Conservation (phyloP, 2,797 vertebrate genomes). For the Arnoldichthys spilopterus region DNA sequence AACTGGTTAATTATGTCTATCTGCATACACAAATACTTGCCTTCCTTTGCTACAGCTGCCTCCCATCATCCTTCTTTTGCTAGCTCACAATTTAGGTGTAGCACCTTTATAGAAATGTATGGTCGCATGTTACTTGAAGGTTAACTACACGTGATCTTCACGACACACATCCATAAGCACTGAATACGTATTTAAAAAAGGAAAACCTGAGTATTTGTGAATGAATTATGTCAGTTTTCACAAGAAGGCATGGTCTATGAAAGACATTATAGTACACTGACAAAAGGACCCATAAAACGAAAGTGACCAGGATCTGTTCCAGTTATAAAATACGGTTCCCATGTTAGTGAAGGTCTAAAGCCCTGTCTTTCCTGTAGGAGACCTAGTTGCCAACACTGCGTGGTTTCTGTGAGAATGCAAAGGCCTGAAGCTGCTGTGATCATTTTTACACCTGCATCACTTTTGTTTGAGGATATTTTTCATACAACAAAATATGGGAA, state of each 20-base stretch:
- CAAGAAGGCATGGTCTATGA: background rate
- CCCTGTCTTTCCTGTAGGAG: too few relatives aligned
- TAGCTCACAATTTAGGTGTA: constrained; percentile 15
- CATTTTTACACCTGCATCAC: background rate
- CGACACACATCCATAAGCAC: background rate
- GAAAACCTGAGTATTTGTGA: background rate
- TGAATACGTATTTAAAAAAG: background rate
- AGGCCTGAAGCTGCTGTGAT: background rate
- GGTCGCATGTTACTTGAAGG: background rate
- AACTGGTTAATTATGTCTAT: background rate
- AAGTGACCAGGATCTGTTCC: too few relatives aligned
- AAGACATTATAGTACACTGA: background rate
- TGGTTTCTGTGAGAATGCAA: too few relatives aligned
- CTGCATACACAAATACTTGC: background rate
- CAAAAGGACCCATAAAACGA: background rate
- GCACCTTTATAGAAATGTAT: background rate
- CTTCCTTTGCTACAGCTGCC: background rate
- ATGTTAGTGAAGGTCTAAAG: too few relatives aligned
- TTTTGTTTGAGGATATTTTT: background rate
- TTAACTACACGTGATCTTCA: background rate
- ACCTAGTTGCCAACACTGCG: background rate
- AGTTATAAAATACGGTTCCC: background rate
- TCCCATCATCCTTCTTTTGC: background rate
- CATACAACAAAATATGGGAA: background rate
- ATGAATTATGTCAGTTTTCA: background rate